Evolutionary conservation across 2,888 invertebrate genomes (phyloP), one percentile per base, ranked within the genome.

Genomic region (Heliconius ismenius): DNA sequence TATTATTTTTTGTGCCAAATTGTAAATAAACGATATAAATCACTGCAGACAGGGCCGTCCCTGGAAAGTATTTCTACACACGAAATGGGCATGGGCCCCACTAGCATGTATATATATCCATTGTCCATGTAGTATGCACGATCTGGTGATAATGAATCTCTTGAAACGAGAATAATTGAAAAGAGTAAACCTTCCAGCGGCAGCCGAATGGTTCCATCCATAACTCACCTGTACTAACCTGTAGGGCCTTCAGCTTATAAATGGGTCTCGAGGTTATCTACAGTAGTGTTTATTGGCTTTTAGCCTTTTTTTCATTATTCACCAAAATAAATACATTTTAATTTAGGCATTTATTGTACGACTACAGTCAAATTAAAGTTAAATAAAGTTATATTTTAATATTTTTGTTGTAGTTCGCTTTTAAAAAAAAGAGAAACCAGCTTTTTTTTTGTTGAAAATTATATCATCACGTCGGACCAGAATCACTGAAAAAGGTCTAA

Each of bases 401-500:
- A 64, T 32, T 39, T 39, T 21, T 58, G 4, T n/a, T 58, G n/a
- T 21, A n/a, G 1, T 36, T 15, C 43, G 24, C 67, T 15, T 18
- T 28, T 21, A 54, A 70, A 54, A 65, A 43, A 65, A 36, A 24
- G 21, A 39, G 58, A 60, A 60, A n/a, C 21, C 36, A 39, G 26
- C 24, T 39, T 43, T 62, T 26, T 28, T 73, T 62, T 73, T 24
- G 58, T 32, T 62, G 36, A 62, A 21, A 26, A 62, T 39, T 39
- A 62, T 21, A 39, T 26, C 26, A 39, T 21, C 60, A 60, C 73
- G 39, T 62, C 39, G 10, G 62, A 26, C 60, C 26, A 62, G 62
- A 73, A 62, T 73, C 73, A 62, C 73, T 73, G 62, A 73, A 73
- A 73, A 73, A 73, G 73, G 73, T 73, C 62, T 73, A 73, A 73